Evolutionary conservation across 1,140 invertebrate species (phyloP).

Genomic region (Stenopsyche tienmushanensis): DNA sequence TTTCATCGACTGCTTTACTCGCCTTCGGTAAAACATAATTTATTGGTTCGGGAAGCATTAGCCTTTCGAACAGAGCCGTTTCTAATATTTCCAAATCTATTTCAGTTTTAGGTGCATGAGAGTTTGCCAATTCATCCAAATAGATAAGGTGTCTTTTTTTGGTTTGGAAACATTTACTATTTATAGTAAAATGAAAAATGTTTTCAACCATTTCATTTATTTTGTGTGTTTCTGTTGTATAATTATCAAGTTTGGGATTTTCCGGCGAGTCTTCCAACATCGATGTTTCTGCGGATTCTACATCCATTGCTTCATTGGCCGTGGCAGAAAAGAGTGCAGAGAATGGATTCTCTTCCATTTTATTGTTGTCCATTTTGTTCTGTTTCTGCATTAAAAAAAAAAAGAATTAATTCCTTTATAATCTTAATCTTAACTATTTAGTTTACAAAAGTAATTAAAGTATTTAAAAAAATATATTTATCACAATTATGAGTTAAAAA

Average conservation of each 20-base stretch:
- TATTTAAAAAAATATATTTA: too few relatives aligned
- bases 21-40: conserved; percentile 53
- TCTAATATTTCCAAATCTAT: conserved; percentile 67
- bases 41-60: conserved; percentile 65
- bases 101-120: conserved; percentile 51
- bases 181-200: conserved; percentile 69
- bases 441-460: too few relatives aligned
- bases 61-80: conserved; percentile 77
- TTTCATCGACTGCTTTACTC: conserved; percentile 50
- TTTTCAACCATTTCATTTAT: conserved; percentile 59
- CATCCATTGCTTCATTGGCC: neutral
- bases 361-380: neutral
- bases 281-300: neutral
- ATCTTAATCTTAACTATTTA: too few relatives aligned
- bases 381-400: too few relatives aligned
- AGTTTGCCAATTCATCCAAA: conserved; percentile 58
- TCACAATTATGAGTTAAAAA: too few relatives aligned
- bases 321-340: conserved; percentile 18
- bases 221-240: conserved; percentile 22
- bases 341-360: conserved; percentile 29
- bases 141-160: conserved; percentile 56
- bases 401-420: too few relatives aligned
- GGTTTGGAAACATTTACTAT: conserved; percentile 49
- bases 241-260: too few relatives aligned
- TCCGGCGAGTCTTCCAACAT: neutral